These are phyloP conservation scores for Apostichopus leukothele DNA, from an alignment of 53 echinoderm and acorn worm species.

Conservation along the genomic window DNA sequence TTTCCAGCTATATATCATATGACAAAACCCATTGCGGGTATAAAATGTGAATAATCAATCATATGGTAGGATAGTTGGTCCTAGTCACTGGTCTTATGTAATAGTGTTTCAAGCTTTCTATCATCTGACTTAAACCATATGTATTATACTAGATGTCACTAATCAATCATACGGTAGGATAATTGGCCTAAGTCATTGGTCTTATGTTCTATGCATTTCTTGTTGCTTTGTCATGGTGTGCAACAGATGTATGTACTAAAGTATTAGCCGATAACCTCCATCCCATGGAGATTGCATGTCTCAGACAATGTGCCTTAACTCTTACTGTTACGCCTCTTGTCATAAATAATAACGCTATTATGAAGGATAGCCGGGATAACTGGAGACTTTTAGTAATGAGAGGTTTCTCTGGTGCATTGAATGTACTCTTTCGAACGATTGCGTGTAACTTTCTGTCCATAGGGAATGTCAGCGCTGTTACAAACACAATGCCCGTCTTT, in stretches of 20 bases:
- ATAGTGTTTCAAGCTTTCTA: no score
- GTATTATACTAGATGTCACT: no score
- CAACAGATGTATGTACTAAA: background rate
- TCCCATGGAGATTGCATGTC: conserved; percentile 21
- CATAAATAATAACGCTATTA: background rate
- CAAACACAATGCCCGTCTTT: conserved; percentile 14
- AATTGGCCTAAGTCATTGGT: no score
- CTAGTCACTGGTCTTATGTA: no score
- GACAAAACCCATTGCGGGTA: no score
- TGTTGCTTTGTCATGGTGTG: conserved; percentile 19
- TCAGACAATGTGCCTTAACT: background rate
- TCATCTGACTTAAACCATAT: no score
- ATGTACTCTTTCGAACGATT: background rate
- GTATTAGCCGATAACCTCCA: background rate
- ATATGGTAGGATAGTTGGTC: no score
- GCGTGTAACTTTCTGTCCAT: conserved; percentile 19
- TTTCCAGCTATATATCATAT: no score
- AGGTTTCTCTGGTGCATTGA: conserved; percentile 12
- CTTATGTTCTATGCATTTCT: background rate
- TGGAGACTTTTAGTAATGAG: conserved; percentile 18
- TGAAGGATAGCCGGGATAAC: background rate
- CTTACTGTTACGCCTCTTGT: background rate
- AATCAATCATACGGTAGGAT: no score
- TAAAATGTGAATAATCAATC: no score
- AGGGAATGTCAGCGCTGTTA: conserved; percentile 19